Percentiles rank a stretch among this genome's conserved stretches.
Conservation (phyloP, 2,888 invertebrate species). For the Agrotis ipsilon region DNA sequence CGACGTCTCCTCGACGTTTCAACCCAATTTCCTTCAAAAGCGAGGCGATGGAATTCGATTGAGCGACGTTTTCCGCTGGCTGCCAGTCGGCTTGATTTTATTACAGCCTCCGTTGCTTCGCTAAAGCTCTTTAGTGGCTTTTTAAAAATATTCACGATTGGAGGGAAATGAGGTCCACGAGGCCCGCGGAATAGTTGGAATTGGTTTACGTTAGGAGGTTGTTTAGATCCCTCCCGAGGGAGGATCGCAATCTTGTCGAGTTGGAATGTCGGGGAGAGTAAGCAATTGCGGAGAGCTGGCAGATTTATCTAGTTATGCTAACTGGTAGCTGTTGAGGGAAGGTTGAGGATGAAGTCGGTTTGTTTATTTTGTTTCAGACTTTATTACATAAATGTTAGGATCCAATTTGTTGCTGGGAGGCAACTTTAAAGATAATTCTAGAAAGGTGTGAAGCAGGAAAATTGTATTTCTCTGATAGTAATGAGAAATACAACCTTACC, state of each 20-base stretch:
- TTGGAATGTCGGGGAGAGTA: slow-evolving; percentile 41
- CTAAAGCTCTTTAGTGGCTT: slow-evolving; percentile 66
- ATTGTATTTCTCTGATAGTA: too few relatives aligned
- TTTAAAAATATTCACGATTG: slow-evolving; percentile 66
- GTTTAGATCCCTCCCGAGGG: slow-evolving; percentile 56
- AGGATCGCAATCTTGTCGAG: slow-evolving; percentile 49
- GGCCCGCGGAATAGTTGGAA: slow-evolving; percentile 62
- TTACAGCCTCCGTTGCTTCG: slow-evolving; percentile 59
- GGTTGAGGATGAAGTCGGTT: slow-evolving; percentile 3
- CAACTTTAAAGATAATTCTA: not conserved
- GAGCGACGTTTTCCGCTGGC: slow-evolving; percentile 69
- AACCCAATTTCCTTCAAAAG: slow-evolving; percentile 73
- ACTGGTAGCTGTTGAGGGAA: slow-evolving; percentile 21
- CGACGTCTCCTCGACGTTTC: slow-evolving; percentile 62
- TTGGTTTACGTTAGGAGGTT: slow-evolving; percentile 59
- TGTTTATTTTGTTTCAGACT: not conserved
- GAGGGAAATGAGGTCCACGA: slow-evolving; percentile 65
- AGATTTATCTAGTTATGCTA: slow-evolving; percentile 58
- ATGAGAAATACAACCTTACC: too few relatives aligned
- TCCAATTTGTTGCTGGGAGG: not conserved
- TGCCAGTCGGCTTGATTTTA: slow-evolving; percentile 72
- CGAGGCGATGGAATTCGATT: slow-evolving; percentile 73
- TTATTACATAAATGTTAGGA: not conserved
- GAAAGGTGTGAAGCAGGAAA: not conserved
- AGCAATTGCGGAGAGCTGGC: slow-evolving; percentile 48